Evolutionary conservation across 2,797 vertebrate species (phyloP).

Genomic region (Esox masquinongy): DNA sequence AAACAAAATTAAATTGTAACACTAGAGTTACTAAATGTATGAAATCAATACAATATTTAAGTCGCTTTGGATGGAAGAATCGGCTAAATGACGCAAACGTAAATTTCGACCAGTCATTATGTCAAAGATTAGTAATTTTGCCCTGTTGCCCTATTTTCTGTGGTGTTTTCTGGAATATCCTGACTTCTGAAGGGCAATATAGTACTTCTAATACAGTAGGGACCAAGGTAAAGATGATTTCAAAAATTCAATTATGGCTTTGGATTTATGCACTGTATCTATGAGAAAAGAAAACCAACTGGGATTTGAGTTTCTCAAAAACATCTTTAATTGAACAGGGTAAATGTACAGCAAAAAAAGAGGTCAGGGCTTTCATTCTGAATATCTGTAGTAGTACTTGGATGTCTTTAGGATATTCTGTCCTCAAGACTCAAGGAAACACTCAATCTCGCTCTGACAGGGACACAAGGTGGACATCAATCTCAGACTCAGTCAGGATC

Average conservation of each 20-base stretch:
- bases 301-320: conserved; percentile 48
- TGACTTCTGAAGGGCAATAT: not conserved
- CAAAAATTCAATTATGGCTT: not conserved
- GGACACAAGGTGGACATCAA: conserved; percentile 83
- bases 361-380: conserved; percentile 31
- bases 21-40: too few species aligned
- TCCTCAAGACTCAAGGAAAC: not conserved
- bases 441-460: conserved; percentile 82
- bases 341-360: conserved; percentile 64
- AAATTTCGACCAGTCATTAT: not conserved
- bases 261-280: not conserved
- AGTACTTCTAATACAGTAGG: too few species aligned
- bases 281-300: conserved; percentile 9
- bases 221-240: too few species aligned
- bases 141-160: not conserved
- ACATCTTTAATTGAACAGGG: conserved; percentile 67
- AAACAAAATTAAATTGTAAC: too few species aligned
- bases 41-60: too few species aligned
- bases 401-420: not conserved
- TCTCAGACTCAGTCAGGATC: conserved; percentile 87
- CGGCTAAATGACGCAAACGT: not conserved
- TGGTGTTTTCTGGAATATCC: not conserved
- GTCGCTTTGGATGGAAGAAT: too few species aligned
- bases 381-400: conserved; percentile 36
- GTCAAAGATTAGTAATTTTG: not conserved